Percentiles rank a stretch among this genome's conserved stretches.
Conservation (phyloP, 1,140 invertebrate genomes). For the Drosophila bifasciata region DNA sequence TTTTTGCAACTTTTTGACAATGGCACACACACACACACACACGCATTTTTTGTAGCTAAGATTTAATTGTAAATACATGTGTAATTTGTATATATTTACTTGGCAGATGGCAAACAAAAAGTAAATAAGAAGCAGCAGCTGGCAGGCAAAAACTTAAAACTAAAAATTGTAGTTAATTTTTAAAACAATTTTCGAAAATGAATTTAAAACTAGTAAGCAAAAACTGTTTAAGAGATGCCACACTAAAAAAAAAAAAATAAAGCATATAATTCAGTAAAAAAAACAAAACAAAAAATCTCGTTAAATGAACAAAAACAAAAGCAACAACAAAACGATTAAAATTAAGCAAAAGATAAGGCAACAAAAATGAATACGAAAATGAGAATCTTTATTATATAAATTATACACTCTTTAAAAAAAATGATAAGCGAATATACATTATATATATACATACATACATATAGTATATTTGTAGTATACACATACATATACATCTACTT, state of each 20-base stretch:
- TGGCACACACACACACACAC: constrained; percentile 42
- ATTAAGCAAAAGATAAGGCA: background rate
- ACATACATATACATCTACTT: constrained; percentile 69
- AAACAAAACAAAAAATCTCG: constrained; percentile 42
- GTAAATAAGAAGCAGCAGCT: constrained; percentile 68
- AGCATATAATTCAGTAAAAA: constrained; percentile 31
- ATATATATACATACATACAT: constrained; percentile 39
- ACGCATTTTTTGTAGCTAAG: constrained; percentile 73
- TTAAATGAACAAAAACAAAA: constrained; percentile 51
- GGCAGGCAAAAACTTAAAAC: constrained; percentile 67
- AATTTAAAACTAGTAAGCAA: constrained; percentile 72
- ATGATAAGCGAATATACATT: constrained; percentile 58
- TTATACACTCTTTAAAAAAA: constrained; percentile 60
- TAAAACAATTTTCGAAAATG: constrained; percentile 77
- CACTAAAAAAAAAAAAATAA: constrained; percentile 45
- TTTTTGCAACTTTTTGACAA: constrained; percentile 71
- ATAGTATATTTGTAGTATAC: constrained; percentile 50
- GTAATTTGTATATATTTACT: constrained; percentile 82
- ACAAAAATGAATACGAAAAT: constrained; percentile 37
- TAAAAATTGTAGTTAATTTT: constrained; percentile 82
- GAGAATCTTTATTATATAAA: constrained; percentile 74
- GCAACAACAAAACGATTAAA: constrained; percentile 1
- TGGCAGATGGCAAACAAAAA: constrained; percentile 69
- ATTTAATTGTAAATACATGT: constrained; percentile 80
- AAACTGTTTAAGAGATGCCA: constrained; percentile 62